A percentile compares a stretch with the other conserved stretches of the same genome.
Conservation (phyloP, 2,113 vertebrate genomes). For the Lutjanus erythropterus region DNA sequence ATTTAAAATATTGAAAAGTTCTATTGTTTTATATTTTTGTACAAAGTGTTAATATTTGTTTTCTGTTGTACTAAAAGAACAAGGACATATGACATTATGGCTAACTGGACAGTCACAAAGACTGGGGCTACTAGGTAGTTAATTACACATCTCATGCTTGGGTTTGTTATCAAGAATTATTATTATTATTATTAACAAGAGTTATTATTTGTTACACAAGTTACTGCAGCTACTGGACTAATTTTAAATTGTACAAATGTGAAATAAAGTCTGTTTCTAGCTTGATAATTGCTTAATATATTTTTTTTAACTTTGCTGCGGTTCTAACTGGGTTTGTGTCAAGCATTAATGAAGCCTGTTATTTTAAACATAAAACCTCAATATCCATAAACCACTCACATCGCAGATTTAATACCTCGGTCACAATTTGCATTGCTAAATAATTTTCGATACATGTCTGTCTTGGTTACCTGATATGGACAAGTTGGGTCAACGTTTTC, state of each 20-base stretch:
- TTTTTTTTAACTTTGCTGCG: neutral
- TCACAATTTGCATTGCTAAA: neutral
- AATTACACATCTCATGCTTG: neutral
- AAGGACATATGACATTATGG: neutral
- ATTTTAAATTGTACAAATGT: neutral
- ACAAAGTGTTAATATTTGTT: neutral
- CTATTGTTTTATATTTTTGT: neutral
- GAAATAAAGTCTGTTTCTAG: neutral
- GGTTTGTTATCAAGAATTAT: neutral
- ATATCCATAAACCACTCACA: neutral
- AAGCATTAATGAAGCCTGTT: neutral
- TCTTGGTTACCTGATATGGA: slow-evolving; percentile 55
- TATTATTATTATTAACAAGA: too few relatives aligned
- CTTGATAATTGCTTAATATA: too few relatives aligned
- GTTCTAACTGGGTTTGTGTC: neutral
- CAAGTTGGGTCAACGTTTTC: neutral
- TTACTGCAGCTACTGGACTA: too few relatives aligned
- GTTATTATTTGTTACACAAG: too few relatives aligned
- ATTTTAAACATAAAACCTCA: neutral
- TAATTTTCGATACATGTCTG: neutral
- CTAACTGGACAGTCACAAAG: too few relatives aligned
- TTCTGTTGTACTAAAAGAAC: neutral
- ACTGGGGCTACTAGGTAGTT: too few relatives aligned
- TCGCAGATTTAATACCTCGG: too few relatives aligned
- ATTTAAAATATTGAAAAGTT: too few relatives aligned